These are phyloP conservation scores for Trialeurodes vaporariorum DNA, from an alignment of 1,140 invertebrate genomes.

Conservation along the genomic window DNA sequence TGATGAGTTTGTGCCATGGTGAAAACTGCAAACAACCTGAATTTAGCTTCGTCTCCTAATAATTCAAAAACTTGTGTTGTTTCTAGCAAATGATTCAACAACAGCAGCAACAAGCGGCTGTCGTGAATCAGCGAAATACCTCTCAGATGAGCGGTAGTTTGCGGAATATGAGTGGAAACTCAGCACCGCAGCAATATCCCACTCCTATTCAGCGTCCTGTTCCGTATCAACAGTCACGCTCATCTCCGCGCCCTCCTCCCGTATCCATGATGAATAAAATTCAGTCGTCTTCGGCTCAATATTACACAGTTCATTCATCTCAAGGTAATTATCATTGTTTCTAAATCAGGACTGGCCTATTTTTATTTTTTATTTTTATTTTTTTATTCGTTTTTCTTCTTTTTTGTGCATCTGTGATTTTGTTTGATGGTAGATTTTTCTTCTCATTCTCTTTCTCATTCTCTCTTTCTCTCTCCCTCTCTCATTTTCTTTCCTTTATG, in stretches of 20 bases:
- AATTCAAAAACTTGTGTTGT: background rate
- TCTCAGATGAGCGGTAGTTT: background rate
- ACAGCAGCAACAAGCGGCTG: background rate
- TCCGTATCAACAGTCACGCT: background rate
- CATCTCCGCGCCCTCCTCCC: background rate
- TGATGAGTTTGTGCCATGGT: no score
- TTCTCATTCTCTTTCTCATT: background rate
- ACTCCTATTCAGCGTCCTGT: background rate
- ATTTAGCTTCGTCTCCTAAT: no score
- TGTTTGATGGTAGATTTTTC: background rate
- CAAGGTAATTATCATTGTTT: background rate
- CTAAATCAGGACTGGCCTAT: background rate
- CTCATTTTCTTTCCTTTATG: no score
- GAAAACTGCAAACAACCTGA: no score
- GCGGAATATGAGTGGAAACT: background rate
- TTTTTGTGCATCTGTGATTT: no score
- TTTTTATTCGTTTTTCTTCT: background rate
- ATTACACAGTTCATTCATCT: background rate
- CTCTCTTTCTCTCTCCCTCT: background rate
- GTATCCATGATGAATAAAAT: slow-evolving; percentile 1
- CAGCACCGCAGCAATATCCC: background rate
- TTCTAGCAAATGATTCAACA: background rate
- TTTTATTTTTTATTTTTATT: background rate
- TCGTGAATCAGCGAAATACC: background rate
- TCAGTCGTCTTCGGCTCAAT: background rate